Conservation (phyloP, 30 jellyfish, hydroid and myxozoan genomes). For the Hydractinia echinata region DNA sequence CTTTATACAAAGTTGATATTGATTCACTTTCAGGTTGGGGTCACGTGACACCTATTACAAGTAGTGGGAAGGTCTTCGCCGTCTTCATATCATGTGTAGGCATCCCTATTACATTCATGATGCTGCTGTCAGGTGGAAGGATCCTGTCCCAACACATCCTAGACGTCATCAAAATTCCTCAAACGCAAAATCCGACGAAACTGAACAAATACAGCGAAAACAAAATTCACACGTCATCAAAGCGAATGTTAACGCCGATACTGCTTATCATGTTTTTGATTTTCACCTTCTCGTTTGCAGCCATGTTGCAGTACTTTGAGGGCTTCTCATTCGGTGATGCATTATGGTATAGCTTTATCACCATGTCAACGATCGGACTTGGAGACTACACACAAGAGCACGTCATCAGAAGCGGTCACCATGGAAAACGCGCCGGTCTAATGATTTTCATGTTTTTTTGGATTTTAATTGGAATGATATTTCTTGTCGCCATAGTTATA, state of each 20-base stretch:
- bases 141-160: neutral
- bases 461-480: conserved; percentile 11
- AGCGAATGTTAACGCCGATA: neutral
- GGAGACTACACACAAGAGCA: neutral
- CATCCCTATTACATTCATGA: neutral
- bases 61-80: neutral
- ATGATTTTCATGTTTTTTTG: neutral
- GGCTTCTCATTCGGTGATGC: neutral
- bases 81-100: conserved; percentile 1
- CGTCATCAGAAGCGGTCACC: neutral
- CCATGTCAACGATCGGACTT: neutral
- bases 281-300: neutral
- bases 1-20: too few species aligned
- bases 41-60: neutral
- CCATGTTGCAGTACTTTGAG: neutral
- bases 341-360: neutral
- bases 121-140: neutral
- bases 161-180: neutral
- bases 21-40: neutral
- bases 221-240: neutral
- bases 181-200: neutral
- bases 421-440: neutral
- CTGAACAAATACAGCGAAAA: neutral
- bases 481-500: neutral
- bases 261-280: neutral